Percentiles rank a stretch among this genome's conserved stretches.
Evolutionary conservation across 1,140 invertebrate genomes (phyloP).

Genomic region (Brachionus angularis): DNA sequence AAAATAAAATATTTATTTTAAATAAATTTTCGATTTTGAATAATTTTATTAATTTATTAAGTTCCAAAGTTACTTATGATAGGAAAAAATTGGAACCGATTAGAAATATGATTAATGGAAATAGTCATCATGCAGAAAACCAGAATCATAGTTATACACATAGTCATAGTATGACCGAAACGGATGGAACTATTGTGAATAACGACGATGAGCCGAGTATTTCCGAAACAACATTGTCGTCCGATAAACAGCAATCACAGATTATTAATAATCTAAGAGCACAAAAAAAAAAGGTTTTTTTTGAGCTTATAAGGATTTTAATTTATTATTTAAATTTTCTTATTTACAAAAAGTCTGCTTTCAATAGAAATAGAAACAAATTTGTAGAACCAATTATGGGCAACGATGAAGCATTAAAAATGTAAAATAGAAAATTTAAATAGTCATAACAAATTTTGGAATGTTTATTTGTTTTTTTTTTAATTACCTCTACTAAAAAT

Average conservation of each 20-base stretch:
- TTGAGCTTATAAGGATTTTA: background rate
- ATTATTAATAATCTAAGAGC: slow-evolving; percentile 11
- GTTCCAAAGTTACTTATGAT: slow-evolving; percentile 2
- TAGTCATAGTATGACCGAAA: slow-evolving; percentile 35
- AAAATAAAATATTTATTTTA: background rate
- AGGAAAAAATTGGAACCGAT: slow-evolving; percentile 40
- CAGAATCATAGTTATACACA: slow-evolving; percentile 4
- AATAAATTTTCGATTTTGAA: background rate
- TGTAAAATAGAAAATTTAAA: too few relatives aligned
- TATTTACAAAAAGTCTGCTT: background rate
- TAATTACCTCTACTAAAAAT: too few relatives aligned
- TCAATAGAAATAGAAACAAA: slow-evolving; percentile 5
- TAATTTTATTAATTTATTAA: too few relatives aligned
- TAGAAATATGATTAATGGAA: too few relatives aligned
- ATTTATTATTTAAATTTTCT: background rate
- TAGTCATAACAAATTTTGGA: too few relatives aligned
- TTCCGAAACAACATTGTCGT: slow-evolving; percentile 25
- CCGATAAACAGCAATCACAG: slow-evolving; percentile 31
- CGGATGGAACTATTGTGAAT: slow-evolving; percentile 3
- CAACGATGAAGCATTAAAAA: slow-evolving; percentile 21
- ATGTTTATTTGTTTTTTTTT: too few relatives aligned
- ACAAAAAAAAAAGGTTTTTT: slow-evolving; percentile 31
- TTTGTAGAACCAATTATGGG: slow-evolving; percentile 17
- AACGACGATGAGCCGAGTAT: slow-evolving; percentile 41
- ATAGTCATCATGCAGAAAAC: too few relatives aligned